Evolutionary conservation across 2,797 vertebrate species (phyloP).

Genomic region (Enteromius fasciolatus): DNA sequence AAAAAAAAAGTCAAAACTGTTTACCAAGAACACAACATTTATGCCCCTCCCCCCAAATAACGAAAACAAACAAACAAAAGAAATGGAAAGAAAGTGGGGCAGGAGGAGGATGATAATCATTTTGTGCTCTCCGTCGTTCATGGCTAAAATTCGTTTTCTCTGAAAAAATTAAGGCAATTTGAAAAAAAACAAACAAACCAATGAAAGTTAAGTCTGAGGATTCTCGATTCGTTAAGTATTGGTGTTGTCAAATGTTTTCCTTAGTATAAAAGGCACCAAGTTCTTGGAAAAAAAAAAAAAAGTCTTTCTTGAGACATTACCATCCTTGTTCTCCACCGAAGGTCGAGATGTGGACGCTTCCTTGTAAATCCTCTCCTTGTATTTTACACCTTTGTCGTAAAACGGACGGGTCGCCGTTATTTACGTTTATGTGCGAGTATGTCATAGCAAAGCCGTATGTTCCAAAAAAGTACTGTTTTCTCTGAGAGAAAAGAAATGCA

Average conservation of each 20-base stretch:
- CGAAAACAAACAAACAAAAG: neutral
- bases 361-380: conserved; percentile 26
- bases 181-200: conserved; percentile 63
- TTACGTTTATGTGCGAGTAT: conserved; percentile 15
- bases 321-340: conserved; percentile 24
- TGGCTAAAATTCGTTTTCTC: conserved; percentile 62
- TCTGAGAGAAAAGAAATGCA: conserved; percentile 23
- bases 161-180: conserved; percentile 78
- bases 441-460: conserved; percentile 24
- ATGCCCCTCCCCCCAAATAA: conserved; percentile 15
- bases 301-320: conserved; percentile 32
- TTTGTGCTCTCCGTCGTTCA: conserved; percentile 53
- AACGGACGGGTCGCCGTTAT: neutral
- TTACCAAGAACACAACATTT: conserved; percentile 7
- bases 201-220: conserved; percentile 50
- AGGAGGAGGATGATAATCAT: conserved; percentile 43
- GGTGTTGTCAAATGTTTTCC: conserved; percentile 61
- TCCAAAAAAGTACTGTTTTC: conserved; percentile 30
- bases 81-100: conserved; percentile 16
- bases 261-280: conserved; percentile 78
- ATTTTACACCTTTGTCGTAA: conserved; percentile 7
- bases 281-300: conserved; percentile 66
- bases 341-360: conserved; percentile 34
- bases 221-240: conserved; percentile 39
- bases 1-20: conserved; percentile 3